A percentile compares a stretch with the other conserved stretches of the same genome.
Conservation (phyloP, 1,140 invertebrate genomes). For the Microvelia longipes region DNA sequence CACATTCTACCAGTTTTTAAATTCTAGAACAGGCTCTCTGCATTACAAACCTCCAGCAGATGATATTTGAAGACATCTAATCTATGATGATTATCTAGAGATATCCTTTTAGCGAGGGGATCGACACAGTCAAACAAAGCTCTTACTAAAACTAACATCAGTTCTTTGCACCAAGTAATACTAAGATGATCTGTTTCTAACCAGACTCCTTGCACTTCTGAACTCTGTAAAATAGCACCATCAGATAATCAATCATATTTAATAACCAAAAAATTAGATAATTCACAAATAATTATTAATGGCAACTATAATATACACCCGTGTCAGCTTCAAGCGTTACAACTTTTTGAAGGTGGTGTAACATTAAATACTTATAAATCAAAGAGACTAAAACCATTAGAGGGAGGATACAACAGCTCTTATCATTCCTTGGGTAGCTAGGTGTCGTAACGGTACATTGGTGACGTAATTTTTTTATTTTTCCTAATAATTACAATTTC, state of each 20-base stretch:
- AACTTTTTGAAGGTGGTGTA: too few species aligned
- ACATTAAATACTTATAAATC: too few species aligned
- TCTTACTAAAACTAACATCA: slow-evolving; percentile 59
- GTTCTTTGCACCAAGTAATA: slow-evolving; percentile 82
- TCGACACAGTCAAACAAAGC: slow-evolving; percentile 70
- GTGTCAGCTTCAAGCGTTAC: not conserved
- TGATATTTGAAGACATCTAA: slow-evolving; percentile 38
- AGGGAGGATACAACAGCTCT: too few species aligned
- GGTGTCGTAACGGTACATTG: too few species aligned
- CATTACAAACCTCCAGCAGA: slow-evolving; percentile 36
- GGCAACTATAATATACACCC: not conserved
- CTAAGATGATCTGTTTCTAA: slow-evolving; percentile 73
- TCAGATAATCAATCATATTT: not conserved
- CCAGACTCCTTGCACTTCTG: slow-evolving; percentile 68
- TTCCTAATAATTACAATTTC: too few species aligned
- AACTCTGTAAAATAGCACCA: slow-evolving; percentile 41
- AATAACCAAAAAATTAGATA: too few species aligned
- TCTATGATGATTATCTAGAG: slow-evolving; percentile 21
- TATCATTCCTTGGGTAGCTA: too few species aligned
- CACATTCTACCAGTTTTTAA: too few species aligned
- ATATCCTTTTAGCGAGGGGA: slow-evolving; percentile 27
- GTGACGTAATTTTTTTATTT: too few species aligned
- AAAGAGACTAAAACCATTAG: too few species aligned
- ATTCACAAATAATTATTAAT: slow-evolving; percentile 22
- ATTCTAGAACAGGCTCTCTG: too few species aligned